Percentiles rank a stretch among this genome's conserved stretches.
Evolutionary conservation across 2,113 vertebrate species (phyloP).

Genomic region (Diadophis punctatus): DNA sequence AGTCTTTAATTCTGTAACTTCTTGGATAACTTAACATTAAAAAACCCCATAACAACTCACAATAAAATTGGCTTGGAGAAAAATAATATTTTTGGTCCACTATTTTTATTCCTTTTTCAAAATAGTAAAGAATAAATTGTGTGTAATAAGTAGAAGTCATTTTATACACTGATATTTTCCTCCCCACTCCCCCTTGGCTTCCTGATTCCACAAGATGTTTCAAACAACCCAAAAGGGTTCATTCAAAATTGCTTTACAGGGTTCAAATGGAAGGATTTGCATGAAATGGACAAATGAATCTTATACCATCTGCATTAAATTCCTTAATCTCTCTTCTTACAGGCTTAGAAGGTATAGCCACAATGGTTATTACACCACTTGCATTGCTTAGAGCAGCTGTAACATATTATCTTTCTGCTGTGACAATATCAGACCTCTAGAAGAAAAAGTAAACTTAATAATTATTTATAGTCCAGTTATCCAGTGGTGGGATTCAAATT

Average conservation of each 20-base stretch:
- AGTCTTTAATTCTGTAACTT: not conserved
- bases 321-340: not conserved
- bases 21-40: not conserved
- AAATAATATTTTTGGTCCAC: not conserved
- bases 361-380: not conserved
- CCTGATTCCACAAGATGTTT: not conserved
- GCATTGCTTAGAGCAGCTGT: not conserved
- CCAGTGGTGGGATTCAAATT: no score
- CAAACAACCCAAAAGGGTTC: not conserved
- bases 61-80: not conserved
- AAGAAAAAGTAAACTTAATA: slow-evolving; percentile 15
- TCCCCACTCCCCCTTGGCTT: not conserved
- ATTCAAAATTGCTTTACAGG: not conserved
- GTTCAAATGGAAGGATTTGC: not conserved
- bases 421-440: not conserved
- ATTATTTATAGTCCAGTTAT: not conserved
- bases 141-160: not conserved
- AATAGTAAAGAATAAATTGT: not conserved
- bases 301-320: not conserved
- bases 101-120: not conserved
- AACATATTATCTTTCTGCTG: no score
- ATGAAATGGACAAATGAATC: not conserved
- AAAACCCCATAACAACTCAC: not conserved
- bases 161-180: not conserved
- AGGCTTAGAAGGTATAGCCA: not conserved